Percentiles rank a stretch among this genome's conserved stretches.
phyloP scores from a whole-genome alignment of 2,888 invertebrate genomes.

The Ophion obscuratus region DNA sequence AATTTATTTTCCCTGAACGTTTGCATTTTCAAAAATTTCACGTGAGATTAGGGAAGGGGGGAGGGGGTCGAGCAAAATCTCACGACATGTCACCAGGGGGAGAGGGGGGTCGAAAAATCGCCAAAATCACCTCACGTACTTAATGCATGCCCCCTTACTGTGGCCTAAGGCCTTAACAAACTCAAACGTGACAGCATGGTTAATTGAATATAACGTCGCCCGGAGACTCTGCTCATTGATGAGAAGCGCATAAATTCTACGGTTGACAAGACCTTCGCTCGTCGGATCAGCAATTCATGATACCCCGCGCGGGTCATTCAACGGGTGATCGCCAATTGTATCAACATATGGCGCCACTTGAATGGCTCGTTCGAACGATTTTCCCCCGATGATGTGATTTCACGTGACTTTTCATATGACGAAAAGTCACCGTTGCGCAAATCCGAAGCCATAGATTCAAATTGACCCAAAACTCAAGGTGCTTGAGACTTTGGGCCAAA shows the following conservation, averaged over 20 bases:
- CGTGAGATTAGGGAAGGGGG: too few species aligned
- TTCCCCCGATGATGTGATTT: neutral
- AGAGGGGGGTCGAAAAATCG: too few species aligned
- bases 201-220: neutral
- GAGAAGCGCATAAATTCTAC: neutral
- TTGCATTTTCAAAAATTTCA: too few species aligned
- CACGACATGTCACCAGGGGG: too few species aligned
- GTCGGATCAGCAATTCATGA: constrained; percentile 1
- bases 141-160: too few species aligned
- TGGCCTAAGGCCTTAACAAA: too few species aligned
- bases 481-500: neutral
- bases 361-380: constrained; percentile 18
- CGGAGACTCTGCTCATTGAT: neutral
- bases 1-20: too few species aligned
- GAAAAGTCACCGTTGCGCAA: neutral
- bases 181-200: neutral
- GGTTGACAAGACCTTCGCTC: neutral
- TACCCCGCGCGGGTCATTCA: constrained; percentile 17
- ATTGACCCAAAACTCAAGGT: neutral
- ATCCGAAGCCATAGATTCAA: neutral
- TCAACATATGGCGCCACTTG: neutral
- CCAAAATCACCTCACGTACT: too few species aligned
- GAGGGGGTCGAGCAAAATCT: too few species aligned
- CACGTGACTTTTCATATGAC: neutral
- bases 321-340: constrained; percentile 20